A percentile compares a stretch with the other conserved stretches of the same genome.
Conservation (phyloP, 2,113 vertebrate species). For the Boleophthalmus pectinirostris region DNA sequence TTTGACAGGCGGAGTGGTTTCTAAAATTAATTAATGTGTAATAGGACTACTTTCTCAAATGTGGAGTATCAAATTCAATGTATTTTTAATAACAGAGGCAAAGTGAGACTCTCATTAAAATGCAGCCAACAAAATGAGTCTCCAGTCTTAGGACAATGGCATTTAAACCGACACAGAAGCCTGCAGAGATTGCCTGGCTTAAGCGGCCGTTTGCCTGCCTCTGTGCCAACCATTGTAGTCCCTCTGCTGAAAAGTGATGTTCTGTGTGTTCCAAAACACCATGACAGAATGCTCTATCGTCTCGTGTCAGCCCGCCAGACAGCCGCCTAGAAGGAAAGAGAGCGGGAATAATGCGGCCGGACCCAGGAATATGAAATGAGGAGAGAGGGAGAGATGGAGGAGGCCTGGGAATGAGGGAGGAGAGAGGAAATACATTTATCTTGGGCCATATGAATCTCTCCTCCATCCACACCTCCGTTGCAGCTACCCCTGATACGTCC, state of each 20-base stretch:
- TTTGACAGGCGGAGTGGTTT: conserved; percentile 1
- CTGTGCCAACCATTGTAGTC: conserved; percentile 57
- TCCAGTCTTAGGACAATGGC: conserved; percentile 42
- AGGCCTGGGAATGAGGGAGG: conserved; percentile 31
- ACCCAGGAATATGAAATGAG: conserved; percentile 54
- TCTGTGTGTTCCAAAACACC: conserved; percentile 47
- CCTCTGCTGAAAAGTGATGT: conserved; percentile 58
- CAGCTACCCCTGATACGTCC: not conserved
- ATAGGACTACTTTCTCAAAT: conserved; percentile 20
- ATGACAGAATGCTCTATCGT: conserved; percentile 58
- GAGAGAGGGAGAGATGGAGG: conserved; percentile 27
- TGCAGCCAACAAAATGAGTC: conserved; percentile 37
- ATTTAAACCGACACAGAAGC: conserved; percentile 61
- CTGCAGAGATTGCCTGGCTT: conserved; percentile 29
- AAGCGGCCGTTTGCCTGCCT: conserved; percentile 1
- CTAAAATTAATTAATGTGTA: conserved; percentile 33
- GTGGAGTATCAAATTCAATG: conserved; percentile 17
- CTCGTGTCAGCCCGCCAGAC: conserved; percentile 56
- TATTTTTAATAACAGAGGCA: conserved; percentile 27
- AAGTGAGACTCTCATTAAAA: conserved; percentile 34
- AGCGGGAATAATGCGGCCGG: conserved; percentile 47
- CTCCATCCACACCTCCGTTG: not conserved
- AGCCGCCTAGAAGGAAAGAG: conserved; percentile 36
- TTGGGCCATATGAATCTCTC: conserved; percentile 50
- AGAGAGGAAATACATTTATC: conserved; percentile 57